phyloP scores from a whole-genome alignment of 2,888 invertebrate genomes.

The Eugnorisma glareosa region DNA sequence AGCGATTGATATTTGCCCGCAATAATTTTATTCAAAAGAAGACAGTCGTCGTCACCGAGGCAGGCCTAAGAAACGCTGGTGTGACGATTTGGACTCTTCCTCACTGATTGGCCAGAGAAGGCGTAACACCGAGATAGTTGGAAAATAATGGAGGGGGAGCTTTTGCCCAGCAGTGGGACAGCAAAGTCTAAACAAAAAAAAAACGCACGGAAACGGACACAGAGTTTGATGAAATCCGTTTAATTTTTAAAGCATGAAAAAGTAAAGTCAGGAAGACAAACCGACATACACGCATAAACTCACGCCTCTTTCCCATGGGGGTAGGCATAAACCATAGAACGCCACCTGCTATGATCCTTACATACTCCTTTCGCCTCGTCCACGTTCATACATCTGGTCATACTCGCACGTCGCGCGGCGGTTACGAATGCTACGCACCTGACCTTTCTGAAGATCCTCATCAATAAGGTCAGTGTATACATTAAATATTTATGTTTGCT shows the following conservation, averaged over 20 bases:
- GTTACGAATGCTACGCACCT: no score
- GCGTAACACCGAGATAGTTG: no score
- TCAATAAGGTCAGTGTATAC: not conserved
- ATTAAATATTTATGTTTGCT: not conserved
- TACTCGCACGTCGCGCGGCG: no score
- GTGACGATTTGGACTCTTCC: no score
- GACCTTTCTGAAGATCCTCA: not conserved
- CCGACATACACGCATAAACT: not conserved
- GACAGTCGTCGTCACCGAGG: no score
- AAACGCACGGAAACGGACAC: not conserved
- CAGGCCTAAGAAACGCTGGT: no score
- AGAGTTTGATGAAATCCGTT: not conserved
- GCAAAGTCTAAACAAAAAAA: no score
- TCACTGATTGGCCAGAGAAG: no score
- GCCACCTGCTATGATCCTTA: not conserved
- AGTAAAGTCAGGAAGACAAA: not conserved
- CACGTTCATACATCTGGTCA: no score
- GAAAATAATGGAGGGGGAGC: no score
- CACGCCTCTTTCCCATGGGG: not conserved
- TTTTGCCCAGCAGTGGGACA: no score
- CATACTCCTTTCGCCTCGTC: no score
- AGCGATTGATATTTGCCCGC: not conserved
- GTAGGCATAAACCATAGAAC: not conserved
- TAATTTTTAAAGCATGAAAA: not conserved
- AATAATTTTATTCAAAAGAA: not conserved